Evolutionary conservation across 2,888 invertebrate genomes (phyloP), one percentile per base, ranked within the genome.

Genomic region (Xylocampa areola): DNA sequence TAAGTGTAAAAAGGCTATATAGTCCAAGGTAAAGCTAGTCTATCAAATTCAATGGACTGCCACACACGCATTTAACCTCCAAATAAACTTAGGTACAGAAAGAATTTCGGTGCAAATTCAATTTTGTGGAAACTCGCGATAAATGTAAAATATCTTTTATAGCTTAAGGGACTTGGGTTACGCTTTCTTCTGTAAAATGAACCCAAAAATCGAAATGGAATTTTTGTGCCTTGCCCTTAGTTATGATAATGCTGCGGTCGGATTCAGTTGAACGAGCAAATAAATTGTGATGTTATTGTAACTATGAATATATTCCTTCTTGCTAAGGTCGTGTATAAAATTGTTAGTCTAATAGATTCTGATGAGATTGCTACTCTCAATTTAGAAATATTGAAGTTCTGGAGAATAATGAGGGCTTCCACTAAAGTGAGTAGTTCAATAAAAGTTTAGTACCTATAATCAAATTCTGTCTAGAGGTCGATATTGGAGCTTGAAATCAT

Each of bases 171-270:
- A 50, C 45, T 32, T 6, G 51, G 63, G 53, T 52, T 32, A 25
- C 66, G 54, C 54, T 68, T 63, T 55, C 64, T 68, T 72, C 55
- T 55, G 52, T 68, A 59, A 47, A 55, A 50, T 13, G 64, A 40
- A 59, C 73, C 73, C 55, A 4, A 72, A n/a, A 59, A 52, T 55
- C 54, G 52, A 60, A 65, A 65, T 39, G 59, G 59, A 44, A 51
- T 64, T 81, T 83, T 80, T 81, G 78, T 82, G 80, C 76, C 75
- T 79, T 68, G 54, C 73, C 77, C 77, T 85, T 81, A 83, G 85
- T 81, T 86, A 86, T 86, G 85, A 76, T 85, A 85, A 86, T 85
- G 61, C 65, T 60, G 77, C 54, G 70, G 55, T 60, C 54, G 82
- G 77, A 79, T 75, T 77, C 73, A 62, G 75, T 59, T 58, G 75